A percentile compares a stretch with the other conserved stretches of the same genome.
phyloP scores from a whole-genome alignment of 1,140 invertebrate genomes.

The Pachyrhynchus sulphureomaculatus region DNA sequence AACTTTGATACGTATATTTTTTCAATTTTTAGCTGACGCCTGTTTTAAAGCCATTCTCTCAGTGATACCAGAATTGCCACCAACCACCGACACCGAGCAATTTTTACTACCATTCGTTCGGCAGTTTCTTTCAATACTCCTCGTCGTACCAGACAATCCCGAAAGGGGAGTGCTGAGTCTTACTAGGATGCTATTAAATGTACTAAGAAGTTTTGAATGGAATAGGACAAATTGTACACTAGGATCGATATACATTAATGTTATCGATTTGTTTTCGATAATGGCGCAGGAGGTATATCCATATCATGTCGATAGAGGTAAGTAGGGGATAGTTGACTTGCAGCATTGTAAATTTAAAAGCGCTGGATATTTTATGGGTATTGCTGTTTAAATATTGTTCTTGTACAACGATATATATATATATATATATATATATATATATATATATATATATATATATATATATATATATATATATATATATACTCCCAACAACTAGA shows the following conservation, averaged over 20 bases:
- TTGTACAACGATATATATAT: too few species aligned
- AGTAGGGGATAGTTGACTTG: too few species aligned
- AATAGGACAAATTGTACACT: slow-evolving; percentile 59
- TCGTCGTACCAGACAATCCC: slow-evolving; percentile 88
- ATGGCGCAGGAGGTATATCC: slow-evolving; percentile 76
- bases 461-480: slow-evolving; percentile 4
- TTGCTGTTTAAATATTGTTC: too few species aligned
- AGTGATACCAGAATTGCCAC: slow-evolving; percentile 78
- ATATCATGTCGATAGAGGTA: slow-evolving; percentile 78
- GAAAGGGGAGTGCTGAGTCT: slow-evolving; percentile 81
- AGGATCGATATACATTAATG: slow-evolving; percentile 65
- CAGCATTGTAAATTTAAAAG: too few species aligned
- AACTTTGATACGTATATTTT: too few species aligned
- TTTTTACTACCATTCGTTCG: slow-evolving; percentile 72
- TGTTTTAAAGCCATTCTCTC: slow-evolving; percentile 87
- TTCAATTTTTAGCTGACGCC: slow-evolving; percentile 77
- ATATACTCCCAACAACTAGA: not conserved
- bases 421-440: too few species aligned
- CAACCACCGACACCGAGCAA: slow-evolving; percentile 72
- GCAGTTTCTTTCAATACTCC: slow-evolving; percentile 79
- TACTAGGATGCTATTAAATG: slow-evolving; percentile 71
- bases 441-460: not conserved
- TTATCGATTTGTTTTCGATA: slow-evolving; percentile 72
- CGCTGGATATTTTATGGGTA: too few species aligned
- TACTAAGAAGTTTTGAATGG: slow-evolving; percentile 69